Evolutionary conservation across 2,888 invertebrate species (phyloP).

Genomic region (Stictocephala bisonia): DNA sequence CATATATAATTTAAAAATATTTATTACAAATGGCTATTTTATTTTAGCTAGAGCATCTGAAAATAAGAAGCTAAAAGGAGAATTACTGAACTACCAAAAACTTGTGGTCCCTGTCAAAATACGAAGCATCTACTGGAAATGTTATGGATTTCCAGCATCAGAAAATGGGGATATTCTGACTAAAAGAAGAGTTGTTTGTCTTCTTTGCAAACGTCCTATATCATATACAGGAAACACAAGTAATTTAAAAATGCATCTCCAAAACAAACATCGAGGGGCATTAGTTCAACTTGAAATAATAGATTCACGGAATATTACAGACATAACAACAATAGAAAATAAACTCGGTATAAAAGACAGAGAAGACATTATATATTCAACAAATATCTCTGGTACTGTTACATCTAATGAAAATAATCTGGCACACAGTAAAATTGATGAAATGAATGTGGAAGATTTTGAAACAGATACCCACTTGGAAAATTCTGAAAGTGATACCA

Average conservation of each 20-base stretch:
- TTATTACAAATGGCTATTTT: no score
- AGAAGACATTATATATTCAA: conserved; percentile 63
- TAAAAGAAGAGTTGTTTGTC: conserved; percentile 66
- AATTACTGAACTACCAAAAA: conserved; percentile 63
- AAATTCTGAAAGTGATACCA: no score
- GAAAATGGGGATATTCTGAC: conserved; percentile 62
- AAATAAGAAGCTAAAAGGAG: no score
- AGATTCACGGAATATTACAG: conserved; percentile 57
- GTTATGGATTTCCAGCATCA: conserved; percentile 67
- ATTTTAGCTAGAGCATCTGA: no score
- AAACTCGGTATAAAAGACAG: conserved; percentile 53
- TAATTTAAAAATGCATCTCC: conserved; percentile 67
- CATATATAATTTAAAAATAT: no score
- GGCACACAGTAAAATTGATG: no score
- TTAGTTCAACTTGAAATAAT: conserved; percentile 63
- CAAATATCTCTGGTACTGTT: conserved; percentile 64
- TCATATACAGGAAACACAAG: conserved; percentile 68
- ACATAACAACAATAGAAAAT: conserved; percentile 62
- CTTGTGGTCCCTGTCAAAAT: conserved; percentile 67
- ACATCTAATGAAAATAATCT: no score
- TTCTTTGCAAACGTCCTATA: conserved; percentile 67
- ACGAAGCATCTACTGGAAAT: conserved; percentile 68
- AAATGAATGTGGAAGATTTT: no score
- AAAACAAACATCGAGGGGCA: conserved; percentile 65
- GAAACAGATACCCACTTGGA: no score